These are phyloP conservation scores for Diadophis punctatus DNA, from an alignment of 2,113 vertebrate genomes.

Conservation along the genomic window DNA sequence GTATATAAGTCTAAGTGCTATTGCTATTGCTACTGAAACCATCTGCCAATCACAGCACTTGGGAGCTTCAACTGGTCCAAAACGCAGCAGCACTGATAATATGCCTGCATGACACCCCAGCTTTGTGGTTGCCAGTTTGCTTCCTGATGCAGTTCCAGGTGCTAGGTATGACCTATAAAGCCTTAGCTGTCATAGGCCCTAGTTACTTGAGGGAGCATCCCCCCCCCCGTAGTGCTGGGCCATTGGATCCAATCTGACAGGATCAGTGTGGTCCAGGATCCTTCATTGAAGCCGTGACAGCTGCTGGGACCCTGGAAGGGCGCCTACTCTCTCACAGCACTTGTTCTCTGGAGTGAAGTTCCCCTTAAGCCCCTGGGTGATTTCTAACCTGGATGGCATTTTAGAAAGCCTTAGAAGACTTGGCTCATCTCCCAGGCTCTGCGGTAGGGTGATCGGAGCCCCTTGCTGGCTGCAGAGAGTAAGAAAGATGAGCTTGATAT, in stretches of 20 bases:
- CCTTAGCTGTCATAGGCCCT: not conserved
- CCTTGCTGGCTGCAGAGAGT: not conserved
- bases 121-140: not conserved
- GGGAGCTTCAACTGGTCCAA: not conserved
- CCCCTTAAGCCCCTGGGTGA: not conserved
- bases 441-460: not conserved
- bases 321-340: not conserved
- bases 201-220: not conserved
- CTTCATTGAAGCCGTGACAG: not conserved
- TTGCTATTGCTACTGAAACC: no score
- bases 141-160: not conserved
- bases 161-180: not conserved
- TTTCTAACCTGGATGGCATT: not conserved
- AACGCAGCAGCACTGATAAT: not conserved
- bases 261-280: not conserved
- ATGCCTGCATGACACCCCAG: not conserved
- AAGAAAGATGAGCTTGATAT: not conserved
- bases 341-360: not conserved
- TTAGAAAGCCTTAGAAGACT: not conserved
- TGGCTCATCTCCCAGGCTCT: not conserved
- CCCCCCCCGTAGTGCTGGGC: not conserved
- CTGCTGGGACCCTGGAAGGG: not conserved
- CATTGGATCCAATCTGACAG: not conserved
- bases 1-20: no score
- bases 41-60: not conserved